Base-by-base conservation (phyloP, 2,113 vertebrate genomes). In the Crypturellus undulatus region DNA sequence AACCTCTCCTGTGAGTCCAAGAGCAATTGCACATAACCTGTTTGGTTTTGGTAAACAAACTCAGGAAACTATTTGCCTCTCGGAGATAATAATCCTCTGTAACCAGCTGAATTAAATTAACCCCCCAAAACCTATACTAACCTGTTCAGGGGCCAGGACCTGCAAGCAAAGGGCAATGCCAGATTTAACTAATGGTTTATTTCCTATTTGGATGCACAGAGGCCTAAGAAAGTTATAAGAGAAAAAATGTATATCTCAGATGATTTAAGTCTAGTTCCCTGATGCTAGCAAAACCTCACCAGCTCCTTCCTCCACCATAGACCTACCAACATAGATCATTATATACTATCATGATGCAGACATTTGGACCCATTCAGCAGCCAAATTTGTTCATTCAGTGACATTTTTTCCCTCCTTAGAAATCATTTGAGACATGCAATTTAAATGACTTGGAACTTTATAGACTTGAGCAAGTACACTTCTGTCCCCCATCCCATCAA, bases 401-500 rank as follows among this genome's bases (percentile, higher is more conserved):
- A 25, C 16, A 1, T 7, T 47, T 38, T 52, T 30, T 59, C 34
- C 24, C 16, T 32, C 4, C n/a, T 58, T 28, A 56, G 10, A 21
- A 3, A 72, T 4, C 5, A 75, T 9, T 36, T 38, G 58, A 69
- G 12, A 58, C 9, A 51, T 4, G 0, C 59, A 40, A 68, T 63
- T 54, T 36, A 84, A 63, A 9, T 13, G 13, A 89, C 10, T 10
- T 9, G 12, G 20, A 84, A 81, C 6, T 79, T 25, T 15, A 32
- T 2, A 85, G 8, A 63, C 9, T 70, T 84, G 6, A 11, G 22
- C 28, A 70, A 58, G 4, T 30, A 45, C 20, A 32, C 21, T 58
- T 2, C 52, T 16, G 26, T 22, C 28, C 54, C 54, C 16, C 26
- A 1, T 0, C 3, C 4, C 2, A 4, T 5, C 0, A 1, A 28